Evolutionary conservation across 2,113 vertebrate species (phyloP).

Genomic region (Chelonoidis abingdonii): DNA sequence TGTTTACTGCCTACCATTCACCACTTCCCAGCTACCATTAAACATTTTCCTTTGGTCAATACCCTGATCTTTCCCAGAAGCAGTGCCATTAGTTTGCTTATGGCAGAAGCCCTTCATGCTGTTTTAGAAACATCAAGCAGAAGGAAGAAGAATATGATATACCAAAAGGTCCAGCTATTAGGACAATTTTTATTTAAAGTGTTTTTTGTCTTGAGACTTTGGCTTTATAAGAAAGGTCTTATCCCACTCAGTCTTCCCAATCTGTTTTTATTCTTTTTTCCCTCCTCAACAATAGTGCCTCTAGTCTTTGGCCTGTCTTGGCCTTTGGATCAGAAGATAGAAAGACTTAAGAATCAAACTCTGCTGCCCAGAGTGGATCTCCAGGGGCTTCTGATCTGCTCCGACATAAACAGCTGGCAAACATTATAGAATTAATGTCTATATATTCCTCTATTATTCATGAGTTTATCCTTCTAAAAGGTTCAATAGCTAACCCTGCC

Average conservation of each 20-base stretch:
- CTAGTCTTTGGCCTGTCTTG: background rate
- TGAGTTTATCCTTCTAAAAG: background rate
- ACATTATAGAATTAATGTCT: background rate
- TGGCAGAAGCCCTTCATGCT: background rate
- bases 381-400: background rate
- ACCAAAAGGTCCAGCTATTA: background rate
- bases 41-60: background rate
- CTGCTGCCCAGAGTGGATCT: background rate
- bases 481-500: background rate
- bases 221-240: background rate
- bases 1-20: background rate
- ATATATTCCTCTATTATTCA: background rate
- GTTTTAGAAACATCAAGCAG: fast-evolving
- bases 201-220: fast-evolving
- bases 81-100: background rate
- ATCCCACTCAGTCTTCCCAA: background rate
- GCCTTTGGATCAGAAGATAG: background rate
- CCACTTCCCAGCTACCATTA: background rate
- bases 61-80: fast-evolving
- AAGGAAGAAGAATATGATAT: background rate
- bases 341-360: background rate
- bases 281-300: background rate
- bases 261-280: background rate
- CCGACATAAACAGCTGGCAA: background rate
- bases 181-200: background rate